Evolutionary conservation across 2,797 vertebrate genomes (phyloP), one percentile per base, ranked within the genome.

Genomic region (Pangasius sanitwongsei): DNA sequence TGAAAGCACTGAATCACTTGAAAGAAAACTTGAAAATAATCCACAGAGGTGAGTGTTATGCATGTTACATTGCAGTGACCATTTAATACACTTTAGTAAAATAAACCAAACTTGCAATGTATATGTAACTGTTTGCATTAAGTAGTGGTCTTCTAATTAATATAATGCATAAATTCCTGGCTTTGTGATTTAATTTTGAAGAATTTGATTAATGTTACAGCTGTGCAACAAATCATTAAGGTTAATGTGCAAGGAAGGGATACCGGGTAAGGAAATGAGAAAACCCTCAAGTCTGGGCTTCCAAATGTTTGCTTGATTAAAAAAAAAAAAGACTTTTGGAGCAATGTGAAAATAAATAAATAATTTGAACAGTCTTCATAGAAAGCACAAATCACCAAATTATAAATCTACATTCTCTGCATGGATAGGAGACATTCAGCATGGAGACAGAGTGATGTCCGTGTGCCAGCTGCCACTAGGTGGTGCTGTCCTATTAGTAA

Each of bases 11-110:
- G 94, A 99, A 99, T 97, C 98, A 99, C 97, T 98, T 99, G 97
- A 99, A 99, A 96, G 98, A 99, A 97, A 99, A 97, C 98, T 98
- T 99, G 98, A 99, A 99, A 97, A 99, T 99, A 92, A 99, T 99
- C 95, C 98, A 99, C 97, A 97, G 98, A 98, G 98, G 98, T 99
- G 94, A 94, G 97, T 78, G 57, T 57, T 80, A 5, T 70, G 15
- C 50, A 15, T 23, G 34, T 7, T 13, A 44, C 48, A 6, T 57
- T 69, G 37, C 31, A 34, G 53, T 23, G 53, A 31, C 55, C 20
- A 0, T 55, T 16, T 34, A 80, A 31, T 55, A n/a, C 13, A 53
- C 2, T 28, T 74, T 4, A 37, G 13, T 70, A 2, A 70, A 16
- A 6, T 18, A 34, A 70, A 77, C 23, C 74, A 7, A 48, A 25